Conservation (phyloP, 2,797 vertebrate genomes). For the Cuniculus paca region DNA sequence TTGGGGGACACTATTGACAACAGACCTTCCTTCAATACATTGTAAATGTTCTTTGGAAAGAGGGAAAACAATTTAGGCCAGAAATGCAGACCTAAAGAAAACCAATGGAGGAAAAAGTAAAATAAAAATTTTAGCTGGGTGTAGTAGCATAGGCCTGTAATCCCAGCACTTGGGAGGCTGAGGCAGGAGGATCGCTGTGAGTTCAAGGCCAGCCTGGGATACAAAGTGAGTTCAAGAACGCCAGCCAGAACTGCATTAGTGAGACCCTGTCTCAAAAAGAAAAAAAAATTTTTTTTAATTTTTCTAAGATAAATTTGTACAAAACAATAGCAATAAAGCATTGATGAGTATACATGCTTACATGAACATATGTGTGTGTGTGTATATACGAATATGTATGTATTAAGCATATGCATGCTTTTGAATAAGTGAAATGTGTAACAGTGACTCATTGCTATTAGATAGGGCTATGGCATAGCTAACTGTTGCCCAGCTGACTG, state of each 20-base stretch:
- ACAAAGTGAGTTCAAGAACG: too few species aligned
- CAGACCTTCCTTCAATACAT: background rate
- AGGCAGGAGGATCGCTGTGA: too few species aligned
- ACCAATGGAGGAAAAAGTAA: background rate
- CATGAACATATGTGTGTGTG: too few species aligned
- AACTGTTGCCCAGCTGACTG: background rate
- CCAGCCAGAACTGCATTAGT: too few species aligned
- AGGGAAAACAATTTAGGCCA: background rate
- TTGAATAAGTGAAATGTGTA: background rate
- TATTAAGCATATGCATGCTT: background rate
- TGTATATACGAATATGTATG: background rate
- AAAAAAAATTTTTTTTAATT: background rate
- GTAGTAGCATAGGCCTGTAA: too few species aligned
- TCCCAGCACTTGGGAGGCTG: too few species aligned
- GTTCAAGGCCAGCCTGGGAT: too few species aligned
- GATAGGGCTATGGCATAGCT: too few species aligned
- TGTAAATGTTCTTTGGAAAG: background rate
- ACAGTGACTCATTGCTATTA: background rate
- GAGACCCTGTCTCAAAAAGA: too few species aligned
- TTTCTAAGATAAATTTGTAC: background rate
- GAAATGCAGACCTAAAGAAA: background rate
- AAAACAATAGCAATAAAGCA: conserved; percentile 10
- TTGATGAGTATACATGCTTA: background rate
- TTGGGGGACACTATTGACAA: background rate
- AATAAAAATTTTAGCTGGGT: background rate